Evolutionary conservation across 2,888 invertebrate species (phyloP).

Genomic region (Drosophila emarginata): DNA sequence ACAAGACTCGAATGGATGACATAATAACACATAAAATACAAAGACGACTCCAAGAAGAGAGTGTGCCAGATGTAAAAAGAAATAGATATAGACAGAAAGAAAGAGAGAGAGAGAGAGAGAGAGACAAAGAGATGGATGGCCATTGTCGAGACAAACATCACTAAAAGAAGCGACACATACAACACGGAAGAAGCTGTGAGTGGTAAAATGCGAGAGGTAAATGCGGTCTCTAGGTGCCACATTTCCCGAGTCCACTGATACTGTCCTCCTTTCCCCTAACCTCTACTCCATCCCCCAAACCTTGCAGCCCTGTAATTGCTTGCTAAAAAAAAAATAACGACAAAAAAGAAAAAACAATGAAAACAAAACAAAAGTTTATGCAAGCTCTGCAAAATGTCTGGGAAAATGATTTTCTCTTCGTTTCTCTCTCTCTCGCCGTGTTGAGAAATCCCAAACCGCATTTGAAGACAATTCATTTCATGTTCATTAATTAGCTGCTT

Average conservation of each 20-base stretch:
- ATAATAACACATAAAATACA: conserved; percentile 2
- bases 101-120: not conserved
- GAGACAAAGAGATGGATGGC: not conserved
- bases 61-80: not conserved
- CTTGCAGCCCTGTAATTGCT: conserved; percentile 27
- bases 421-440: not conserved
- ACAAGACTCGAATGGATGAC: conserved; percentile 1
- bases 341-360: too few species aligned
- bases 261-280: not conserved
- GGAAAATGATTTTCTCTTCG: conserved; percentile 29
- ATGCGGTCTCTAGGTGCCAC: conserved; percentile 43
- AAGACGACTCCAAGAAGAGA: not conserved
- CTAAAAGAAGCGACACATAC: conserved; percentile 6
- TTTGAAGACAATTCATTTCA: conserved; percentile 6
- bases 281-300: not conserved
- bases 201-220: conserved; percentile 28
- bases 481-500: conserved; percentile 9
- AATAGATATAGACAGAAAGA: not conserved
- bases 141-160: conserved; percentile 8
- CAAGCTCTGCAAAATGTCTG: conserved; percentile 42
- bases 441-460: conserved; percentile 8
- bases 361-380: conserved; percentile 26
- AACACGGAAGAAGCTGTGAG: conserved; percentile 31
- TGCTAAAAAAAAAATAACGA: not conserved
- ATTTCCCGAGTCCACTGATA: not conserved